Conservation (phyloP, 2,888 invertebrate species). For the Andrena marginata region DNA sequence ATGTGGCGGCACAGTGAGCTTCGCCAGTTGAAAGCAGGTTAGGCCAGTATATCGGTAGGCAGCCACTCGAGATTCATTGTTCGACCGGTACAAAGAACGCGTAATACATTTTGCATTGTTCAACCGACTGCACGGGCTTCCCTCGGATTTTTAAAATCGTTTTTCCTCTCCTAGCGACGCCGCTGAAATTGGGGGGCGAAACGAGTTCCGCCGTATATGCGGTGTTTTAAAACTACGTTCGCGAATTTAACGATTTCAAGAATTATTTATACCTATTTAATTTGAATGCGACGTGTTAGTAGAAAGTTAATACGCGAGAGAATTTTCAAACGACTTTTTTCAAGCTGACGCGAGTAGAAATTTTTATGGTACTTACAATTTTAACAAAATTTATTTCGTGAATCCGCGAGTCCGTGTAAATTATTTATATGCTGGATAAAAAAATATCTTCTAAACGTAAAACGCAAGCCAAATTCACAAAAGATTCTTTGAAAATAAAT, state of each 20-base stretch:
- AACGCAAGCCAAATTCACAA: too few relatives aligned
- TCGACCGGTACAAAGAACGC: constrained; percentile 50
- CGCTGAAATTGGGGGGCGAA: background rate
- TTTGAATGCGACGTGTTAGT: background rate
- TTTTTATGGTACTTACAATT: background rate
- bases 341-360: background rate
- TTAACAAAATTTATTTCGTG: background rate
- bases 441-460: too few relatives aligned
- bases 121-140: constrained; percentile 5
- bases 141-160: constrained; percentile 31
- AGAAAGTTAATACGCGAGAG: background rate
- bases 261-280: constrained; percentile 5
- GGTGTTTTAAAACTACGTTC: background rate
- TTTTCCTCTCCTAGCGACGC: background rate
- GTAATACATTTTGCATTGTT: constrained; percentile 57
- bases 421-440: too few relatives aligned
- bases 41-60: constrained; percentile 29
- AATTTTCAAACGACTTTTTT: background rate
- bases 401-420: background rate
- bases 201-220: background rate
- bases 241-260: background rate
- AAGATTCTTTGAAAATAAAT: background rate
- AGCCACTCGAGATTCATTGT: constrained; percentile 48
- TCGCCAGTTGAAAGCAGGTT: constrained; percentile 37
- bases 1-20: constrained; percentile 13